Base-by-base conservation (phyloP, 2,797 vertebrate species). In the Accipiter fasciatus region DNA sequence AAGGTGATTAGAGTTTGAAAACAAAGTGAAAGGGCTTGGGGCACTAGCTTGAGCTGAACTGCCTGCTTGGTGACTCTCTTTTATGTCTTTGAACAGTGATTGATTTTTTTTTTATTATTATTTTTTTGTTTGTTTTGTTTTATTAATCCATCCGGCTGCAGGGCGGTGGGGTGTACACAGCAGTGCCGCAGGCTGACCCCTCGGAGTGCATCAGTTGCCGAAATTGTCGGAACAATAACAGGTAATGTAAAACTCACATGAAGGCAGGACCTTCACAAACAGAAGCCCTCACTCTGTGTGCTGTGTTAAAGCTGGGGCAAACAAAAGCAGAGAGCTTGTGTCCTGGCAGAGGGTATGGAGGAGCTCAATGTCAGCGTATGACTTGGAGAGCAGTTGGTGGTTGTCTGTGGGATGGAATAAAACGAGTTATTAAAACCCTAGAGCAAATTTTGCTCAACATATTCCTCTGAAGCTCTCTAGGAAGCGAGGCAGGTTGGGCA, bases 191-290 rank as follows among this genome's bases (percentile, higher is more conserved):
- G 87, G 97, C 98, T 0, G 99, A 99, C 84, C 98, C 98, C 0
- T 84, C 98, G 2, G 99, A 99, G 46, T 99, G 99, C 64, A 95
- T 99, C 96, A 99, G 96, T 97, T 99, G 99, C 97, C 98, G 99
- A 83, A 99, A 99, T 46, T 99, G 99, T 83, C 98, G 99, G 89
- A 99, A 99, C 98, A 99, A 99, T 72, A 99, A 99, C 98, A 99
- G 99, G 99, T 99, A 95, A 96, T 94, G 83, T 35, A 4, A 2
- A 3, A 52, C 26, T 22, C 9, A 11, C 15, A 1, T 0, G 0
- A 12, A 20, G 50, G 44, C 59, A 15, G 44, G 35, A 5, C 18
- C 46, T 31, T 14, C 3, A 4, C 4, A 0, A 15, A 9, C 10
- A 25, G 7, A 28, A 39, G 11, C 42, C 33, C 66, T 39, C 0